These are phyloP conservation scores for Rhingia campestris DNA, from an alignment of 2,888 invertebrate species.

Conservation along the genomic window DNA sequence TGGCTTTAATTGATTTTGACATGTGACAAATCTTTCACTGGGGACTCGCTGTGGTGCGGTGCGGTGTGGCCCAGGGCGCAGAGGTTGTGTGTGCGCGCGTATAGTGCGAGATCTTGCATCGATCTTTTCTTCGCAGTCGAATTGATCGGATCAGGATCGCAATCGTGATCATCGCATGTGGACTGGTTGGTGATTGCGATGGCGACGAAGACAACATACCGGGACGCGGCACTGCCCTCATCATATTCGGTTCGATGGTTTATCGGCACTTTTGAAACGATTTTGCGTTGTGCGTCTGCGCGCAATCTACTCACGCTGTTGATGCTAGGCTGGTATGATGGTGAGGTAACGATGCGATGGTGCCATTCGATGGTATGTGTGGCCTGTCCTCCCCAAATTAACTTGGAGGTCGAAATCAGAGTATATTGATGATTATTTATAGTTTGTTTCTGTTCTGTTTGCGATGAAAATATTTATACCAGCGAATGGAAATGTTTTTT, in stretches of 20 bases:
- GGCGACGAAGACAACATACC: constrained; percentile 73
- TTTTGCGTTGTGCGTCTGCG: constrained; percentile 59
- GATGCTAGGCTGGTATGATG: constrained; percentile 1
- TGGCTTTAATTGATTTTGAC: constrained; percentile 82
- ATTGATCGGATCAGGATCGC: constrained; percentile 74
- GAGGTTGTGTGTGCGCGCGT: constrained; percentile 38
- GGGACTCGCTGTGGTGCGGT: constrained; percentile 27
- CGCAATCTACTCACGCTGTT: constrained; percentile 11
- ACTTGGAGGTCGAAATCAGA: constrained; percentile 61
- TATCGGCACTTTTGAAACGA: constrained; percentile 74
- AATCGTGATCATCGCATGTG: constrained; percentile 72
- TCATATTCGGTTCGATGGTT: constrained; percentile 74
- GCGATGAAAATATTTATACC: constrained; percentile 52
- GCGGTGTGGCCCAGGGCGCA: background rate
- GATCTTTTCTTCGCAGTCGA: constrained; percentile 70
- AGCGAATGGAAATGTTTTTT: constrained; percentile 12
- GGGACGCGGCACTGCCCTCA: constrained; percentile 71
- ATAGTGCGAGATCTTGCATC: constrained; percentile 74
- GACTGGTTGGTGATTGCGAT: constrained; percentile 72
- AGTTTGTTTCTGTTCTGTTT: constrained; percentile 33
- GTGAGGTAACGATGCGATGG: constrained; percentile 22
- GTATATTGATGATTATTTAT: constrained; percentile 68
- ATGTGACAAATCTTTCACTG: constrained; percentile 81
- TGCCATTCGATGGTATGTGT: constrained; percentile 17
- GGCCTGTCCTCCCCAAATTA: constrained; percentile 46